phyloP scores from a whole-genome alignment of 2,113 vertebrate species.

The Tachycineta bicolor region DNA sequence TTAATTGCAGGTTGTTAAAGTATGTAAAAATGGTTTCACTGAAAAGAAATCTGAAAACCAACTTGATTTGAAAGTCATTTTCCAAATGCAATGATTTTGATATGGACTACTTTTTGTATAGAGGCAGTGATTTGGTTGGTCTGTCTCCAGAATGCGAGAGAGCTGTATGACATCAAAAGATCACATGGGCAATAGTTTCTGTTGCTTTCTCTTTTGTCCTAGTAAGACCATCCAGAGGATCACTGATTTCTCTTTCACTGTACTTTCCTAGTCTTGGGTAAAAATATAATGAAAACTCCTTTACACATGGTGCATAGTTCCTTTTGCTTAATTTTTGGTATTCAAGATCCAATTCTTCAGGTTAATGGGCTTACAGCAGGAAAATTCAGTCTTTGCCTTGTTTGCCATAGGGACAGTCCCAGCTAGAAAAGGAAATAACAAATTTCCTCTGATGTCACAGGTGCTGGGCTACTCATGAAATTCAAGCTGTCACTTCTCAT shows the following conservation, averaged over 20 bases:
- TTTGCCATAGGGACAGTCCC: neutral
- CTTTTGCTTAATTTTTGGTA: neutral
- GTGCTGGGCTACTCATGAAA: neutral
- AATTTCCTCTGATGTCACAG: neutral
- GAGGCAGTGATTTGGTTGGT: neutral
- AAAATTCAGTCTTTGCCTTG: neutral
- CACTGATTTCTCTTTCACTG: neutral
- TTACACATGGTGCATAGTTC: neutral
- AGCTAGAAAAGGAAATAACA: neutral
- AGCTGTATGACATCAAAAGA: neutral
- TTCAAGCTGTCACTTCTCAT: neutral
- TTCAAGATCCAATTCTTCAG: neutral
- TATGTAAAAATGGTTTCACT: neutral
- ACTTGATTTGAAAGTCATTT: neutral
- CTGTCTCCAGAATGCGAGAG: neutral
- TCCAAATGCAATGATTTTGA: neutral
- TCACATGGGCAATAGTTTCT: neutral
- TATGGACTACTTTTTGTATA: neutral
- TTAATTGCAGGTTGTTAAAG: neutral
- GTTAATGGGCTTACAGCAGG: neutral
- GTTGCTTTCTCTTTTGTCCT: neutral
- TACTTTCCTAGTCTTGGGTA: neutral
- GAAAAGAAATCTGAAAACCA: neutral
- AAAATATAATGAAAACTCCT: neutral
- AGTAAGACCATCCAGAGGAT: neutral